Conservation (phyloP, 2,888 invertebrate species). For the Napeogenes sylphis region DNA sequence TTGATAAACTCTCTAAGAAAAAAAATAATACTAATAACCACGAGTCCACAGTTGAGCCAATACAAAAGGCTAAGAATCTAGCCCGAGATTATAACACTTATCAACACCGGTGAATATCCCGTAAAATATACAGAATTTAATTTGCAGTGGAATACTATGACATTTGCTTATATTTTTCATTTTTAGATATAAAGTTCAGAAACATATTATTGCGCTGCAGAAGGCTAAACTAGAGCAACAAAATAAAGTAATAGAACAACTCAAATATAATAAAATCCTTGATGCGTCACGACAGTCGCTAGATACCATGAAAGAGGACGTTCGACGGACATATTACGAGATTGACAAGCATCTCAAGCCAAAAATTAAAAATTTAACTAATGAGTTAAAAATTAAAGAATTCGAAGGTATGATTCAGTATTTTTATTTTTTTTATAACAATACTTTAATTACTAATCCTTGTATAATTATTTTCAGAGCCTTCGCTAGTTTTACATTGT, state of each 20-base stretch:
- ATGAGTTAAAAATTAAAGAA: constrained; percentile 64
- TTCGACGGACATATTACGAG: constrained; percentile 75
- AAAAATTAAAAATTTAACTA: constrained; percentile 74
- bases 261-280: constrained; percentile 82
- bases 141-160: too few relatives aligned
- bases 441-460: background rate
- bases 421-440: background rate
- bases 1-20: constrained; percentile 62
- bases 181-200: constrained; percentile 82
- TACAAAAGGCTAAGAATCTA: constrained; percentile 48
- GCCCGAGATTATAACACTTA: constrained; percentile 62
- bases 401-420: constrained; percentile 53
- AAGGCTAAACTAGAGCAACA: constrained; percentile 84
- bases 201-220: constrained; percentile 84
- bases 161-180: background rate
- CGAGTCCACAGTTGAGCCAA: constrained; percentile 35
- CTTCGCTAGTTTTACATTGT: constrained; percentile 63
- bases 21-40: constrained; percentile 40
- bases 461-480: constrained; percentile 46
- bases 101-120: constrained; percentile 56
- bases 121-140: background rate
- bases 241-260: constrained; percentile 83
- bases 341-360: constrained; percentile 77
- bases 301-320: constrained; percentile 75
- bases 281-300: constrained; percentile 80